These are phyloP conservation scores for Halictus ligatus DNA, from an alignment of 2,888 invertebrate species.

Conservation along the genomic window DNA sequence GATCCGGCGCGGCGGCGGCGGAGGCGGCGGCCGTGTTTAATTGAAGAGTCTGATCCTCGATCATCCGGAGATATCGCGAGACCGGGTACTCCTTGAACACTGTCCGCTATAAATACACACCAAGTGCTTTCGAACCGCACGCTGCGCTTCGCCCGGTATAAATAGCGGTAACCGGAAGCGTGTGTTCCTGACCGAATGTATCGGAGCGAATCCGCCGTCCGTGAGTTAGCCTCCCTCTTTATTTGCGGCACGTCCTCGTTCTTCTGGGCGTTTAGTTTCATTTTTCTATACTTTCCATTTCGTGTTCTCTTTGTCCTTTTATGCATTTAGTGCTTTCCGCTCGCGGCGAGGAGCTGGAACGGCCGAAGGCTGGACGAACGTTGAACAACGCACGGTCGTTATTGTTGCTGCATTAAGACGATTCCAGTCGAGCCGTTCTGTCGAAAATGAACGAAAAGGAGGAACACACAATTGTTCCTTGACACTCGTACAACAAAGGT, in stretches of 20 bases:
- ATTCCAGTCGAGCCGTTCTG: too few relatives aligned
- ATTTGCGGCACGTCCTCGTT: not conserved
- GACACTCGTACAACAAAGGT: too few relatives aligned
- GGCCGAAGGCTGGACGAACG: too few relatives aligned
- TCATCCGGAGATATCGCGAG: conserved; percentile 20
- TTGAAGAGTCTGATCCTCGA: conserved; percentile 28
- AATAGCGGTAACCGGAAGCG: not conserved
- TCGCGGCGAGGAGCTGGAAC: not conserved
- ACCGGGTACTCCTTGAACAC: conserved; percentile 16
- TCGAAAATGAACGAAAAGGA: too few relatives aligned
- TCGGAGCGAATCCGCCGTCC: not conserved
- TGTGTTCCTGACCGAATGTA: not conserved
- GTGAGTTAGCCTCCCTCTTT: not conserved
- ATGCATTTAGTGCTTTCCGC: not conserved
- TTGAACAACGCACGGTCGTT: too few relatives aligned
- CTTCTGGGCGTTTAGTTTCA: not conserved
- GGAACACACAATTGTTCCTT: too few relatives aligned
- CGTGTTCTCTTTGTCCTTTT: not conserved
- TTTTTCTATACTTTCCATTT: not conserved
- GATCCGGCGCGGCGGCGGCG: not conserved
- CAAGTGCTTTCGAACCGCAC: not conserved
- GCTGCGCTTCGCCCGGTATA: not conserved
- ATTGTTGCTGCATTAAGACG: too few relatives aligned
- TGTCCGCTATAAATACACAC: conserved; percentile 19
- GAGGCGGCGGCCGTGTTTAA: conserved; percentile 3